Evolutionary conservation across 2,113 vertebrate species (phyloP).

Genomic region (Crotalus viridis): DNA sequence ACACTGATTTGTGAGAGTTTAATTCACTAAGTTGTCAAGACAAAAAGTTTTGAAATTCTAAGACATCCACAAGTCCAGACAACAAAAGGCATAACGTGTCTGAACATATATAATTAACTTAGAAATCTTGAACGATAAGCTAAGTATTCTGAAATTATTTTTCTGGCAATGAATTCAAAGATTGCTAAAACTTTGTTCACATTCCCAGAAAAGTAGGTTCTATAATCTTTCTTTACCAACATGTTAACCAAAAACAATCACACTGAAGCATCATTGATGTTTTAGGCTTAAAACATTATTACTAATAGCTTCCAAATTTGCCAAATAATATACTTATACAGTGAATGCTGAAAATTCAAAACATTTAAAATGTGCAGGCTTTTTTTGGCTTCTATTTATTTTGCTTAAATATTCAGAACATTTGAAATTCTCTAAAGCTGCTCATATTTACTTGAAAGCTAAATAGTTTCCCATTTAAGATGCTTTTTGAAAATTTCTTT

Average conservation of each 20-base stretch:
- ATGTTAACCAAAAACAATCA: constrained; percentile 47
- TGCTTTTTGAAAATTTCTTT: constrained; percentile 1
- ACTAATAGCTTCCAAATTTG: constrained; percentile 16
- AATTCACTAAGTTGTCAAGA: not conserved
- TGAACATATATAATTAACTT: not conserved
- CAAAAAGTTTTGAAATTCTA: constrained; percentile 2
- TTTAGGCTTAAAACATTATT: constrained; percentile 2
- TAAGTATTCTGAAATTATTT: not conserved
- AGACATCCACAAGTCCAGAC: not conserved
- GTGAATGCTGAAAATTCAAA: constrained; percentile 6
- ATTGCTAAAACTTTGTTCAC: not conserved
- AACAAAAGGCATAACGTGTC: not conserved
- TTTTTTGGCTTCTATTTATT: not conserved
- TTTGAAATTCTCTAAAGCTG: constrained; percentile 12
- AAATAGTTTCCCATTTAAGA: constrained; percentile 25
- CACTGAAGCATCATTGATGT: constrained; percentile 10
- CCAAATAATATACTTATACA: not conserved
- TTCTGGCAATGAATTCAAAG: not conserved
- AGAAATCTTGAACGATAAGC: not conserved
- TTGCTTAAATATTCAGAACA: not conserved
- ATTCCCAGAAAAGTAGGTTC: not conserved
- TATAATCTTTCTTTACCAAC: constrained; percentile 48
- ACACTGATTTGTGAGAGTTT: not conserved
- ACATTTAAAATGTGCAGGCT: not conserved
- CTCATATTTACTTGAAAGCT: constrained; percentile 32